Conservation (phyloP, 2,888 invertebrate genomes). For the Diadegma fenestrale region DNA sequence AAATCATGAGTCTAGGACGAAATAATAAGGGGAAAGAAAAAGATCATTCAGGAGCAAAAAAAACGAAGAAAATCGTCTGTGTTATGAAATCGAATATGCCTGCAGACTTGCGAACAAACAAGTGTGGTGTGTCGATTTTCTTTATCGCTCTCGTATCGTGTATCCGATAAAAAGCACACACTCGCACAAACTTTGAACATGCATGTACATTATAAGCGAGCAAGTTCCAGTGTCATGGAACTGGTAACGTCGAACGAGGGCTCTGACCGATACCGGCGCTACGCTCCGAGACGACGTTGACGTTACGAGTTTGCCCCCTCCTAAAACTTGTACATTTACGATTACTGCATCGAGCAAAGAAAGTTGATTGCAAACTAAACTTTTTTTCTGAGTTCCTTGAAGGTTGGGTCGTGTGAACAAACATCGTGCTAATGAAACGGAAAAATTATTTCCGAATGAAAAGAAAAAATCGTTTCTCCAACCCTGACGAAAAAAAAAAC, state of each 20-base stretch:
- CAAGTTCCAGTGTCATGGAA: constrained; percentile 41
- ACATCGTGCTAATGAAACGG: neutral
- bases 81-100: constrained; percentile 6
- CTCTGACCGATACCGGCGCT: constrained; percentile 78
- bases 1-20: constrained; percentile 1
- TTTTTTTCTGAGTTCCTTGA: constrained; percentile 4
- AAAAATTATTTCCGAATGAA: neutral
- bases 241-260: constrained; percentile 63
- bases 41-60: neutral
- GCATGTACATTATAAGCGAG: constrained; percentile 25
- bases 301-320: constrained; percentile 44
- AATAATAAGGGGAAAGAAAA: neutral
- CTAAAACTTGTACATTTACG: constrained; percentile 43
- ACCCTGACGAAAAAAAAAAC: neutral
- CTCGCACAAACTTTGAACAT: neutral
- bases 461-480: neutral
- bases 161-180: constrained; percentile 71
- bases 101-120: constrained; percentile 26
- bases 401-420: neutral
- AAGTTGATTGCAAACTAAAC: constrained; percentile 14
- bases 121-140: constrained; percentile 43
- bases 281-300: constrained; percentile 63
- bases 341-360: constrained; percentile 52
- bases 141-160: constrained; percentile 75
- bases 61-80: constrained; percentile 10